Evolutionary conservation across 2,797 vertebrate genomes (phyloP).

Genomic region (Falco cherrug): DNA sequence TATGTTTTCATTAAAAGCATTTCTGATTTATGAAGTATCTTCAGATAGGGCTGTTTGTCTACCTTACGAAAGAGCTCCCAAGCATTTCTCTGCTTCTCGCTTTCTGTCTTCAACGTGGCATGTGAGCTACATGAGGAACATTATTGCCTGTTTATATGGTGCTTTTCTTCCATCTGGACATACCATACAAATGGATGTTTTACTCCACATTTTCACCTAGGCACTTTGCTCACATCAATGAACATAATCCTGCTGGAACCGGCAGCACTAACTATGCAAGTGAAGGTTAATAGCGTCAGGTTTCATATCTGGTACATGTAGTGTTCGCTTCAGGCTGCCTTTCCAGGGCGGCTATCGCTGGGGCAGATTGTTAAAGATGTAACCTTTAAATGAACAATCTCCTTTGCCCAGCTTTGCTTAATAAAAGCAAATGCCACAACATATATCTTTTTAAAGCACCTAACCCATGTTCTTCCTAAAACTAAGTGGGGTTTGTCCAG

Average conservation of each 20-base stretch:
- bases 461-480: not conserved
- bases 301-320: not conserved
- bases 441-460: not conserved
- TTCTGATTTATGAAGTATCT: not conserved
- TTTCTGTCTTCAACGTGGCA: not conserved
- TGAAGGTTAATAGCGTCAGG: slow-evolving; percentile 33
- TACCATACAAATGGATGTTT: not conserved
- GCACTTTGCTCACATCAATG: not conserved
- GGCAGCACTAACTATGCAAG: not conserved
- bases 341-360: not conserved
- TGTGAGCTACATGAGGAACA: fast-evolving
- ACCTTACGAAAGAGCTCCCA: not conserved
- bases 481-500: not conserved
- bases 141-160: not conserved
- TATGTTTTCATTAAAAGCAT: not conserved
- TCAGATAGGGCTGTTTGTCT: not conserved
- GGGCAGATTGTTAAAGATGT: not conserved
- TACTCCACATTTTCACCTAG: not conserved
- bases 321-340: not conserved
- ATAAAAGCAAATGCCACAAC: not conserved
- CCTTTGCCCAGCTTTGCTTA: not conserved
- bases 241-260: not conserved
- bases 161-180: not conserved
- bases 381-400: not conserved
- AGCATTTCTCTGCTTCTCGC: not conserved